Base-by-base conservation (phyloP, 2,797 vertebrate genomes). In the Atherinosoma microstoma region DNA sequence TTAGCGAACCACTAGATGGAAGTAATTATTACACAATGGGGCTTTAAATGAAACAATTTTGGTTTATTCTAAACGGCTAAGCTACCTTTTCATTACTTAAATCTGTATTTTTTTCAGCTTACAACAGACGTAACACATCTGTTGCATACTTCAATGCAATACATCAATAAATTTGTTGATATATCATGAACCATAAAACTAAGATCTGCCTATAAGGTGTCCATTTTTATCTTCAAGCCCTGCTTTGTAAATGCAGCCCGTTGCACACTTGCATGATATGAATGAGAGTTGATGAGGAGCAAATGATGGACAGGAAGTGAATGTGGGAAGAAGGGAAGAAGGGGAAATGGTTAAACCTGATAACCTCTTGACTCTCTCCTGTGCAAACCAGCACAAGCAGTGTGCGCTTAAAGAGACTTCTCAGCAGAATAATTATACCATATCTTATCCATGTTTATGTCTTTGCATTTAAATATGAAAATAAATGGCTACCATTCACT, bases 211-310 rank as follows among this genome's bases (percentile, higher is more conserved):
- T 38, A 12, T 42, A 20, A 42, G 1, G 34, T n/a, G 35, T 57
- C 30, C 13, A 58, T 10, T 40, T 18, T 15, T 12, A 22, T 54
- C 38, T 34, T 12, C 16, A 11, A 53, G 42, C 6, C 34, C 68
- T 54, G 22, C 69, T 63, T 3, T 72, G 71, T 70, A 72, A 82
- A 82, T 16, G 60, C 10, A 69, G 71, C 58, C 75, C 53, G 20
- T 56, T 57, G 22, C 42, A 69, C 0, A 0, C 8, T 32, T 53
- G 54, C 56, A 61, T 74, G 70, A 24, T 36, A 30, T 24, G 18
- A 63, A 38, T 49, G 36, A 20, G 64, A 57, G 66, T 3, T 38
- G 45, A 64, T 66, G 47, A 49, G 22, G 27, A 73, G 35, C 68
- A 74, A 73, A 64, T 58, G 36, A 3, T 61, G 63, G 49, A 42